Base-by-base conservation (phyloP, 2,888 invertebrate genomes). In the Aporophyla lueneburgensis region DNA sequence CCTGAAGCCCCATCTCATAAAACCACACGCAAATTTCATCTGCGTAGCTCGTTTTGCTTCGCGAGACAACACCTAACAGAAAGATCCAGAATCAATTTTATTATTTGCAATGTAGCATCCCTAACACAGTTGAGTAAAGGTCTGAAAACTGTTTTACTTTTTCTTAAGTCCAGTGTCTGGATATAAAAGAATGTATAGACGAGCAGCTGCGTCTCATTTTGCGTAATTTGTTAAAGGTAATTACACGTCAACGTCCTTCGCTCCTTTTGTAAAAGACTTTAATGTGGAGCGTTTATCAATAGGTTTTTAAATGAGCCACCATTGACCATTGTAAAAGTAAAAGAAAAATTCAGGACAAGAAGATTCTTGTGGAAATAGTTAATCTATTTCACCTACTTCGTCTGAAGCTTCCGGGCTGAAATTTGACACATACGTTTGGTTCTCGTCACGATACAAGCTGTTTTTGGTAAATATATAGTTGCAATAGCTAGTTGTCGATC, bases 221-320 rank as follows among this genome's bases (percentile, higher is more conserved):
- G 61, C 78, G 84, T 84, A 84, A 86, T 86, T 83, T 83, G 71
- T 86, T 67, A 54, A 56, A 77, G 46, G 49, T 73, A 83, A 77
- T 78, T 83, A 71, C 62, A 6, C 46, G 49, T 71, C 81, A 71
- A 71, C 53, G 81, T 81, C 56, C 71, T 71, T 85, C 75, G 61
- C 12, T 51, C 62, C 43, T 74, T 81, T 24, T 56, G 33, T 12
- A 56, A 56, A 40, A 75, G 6, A 43, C 27, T 69, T 81, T 58
- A 27, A 53, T 27, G 51, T 19, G 2, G 56, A 67, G 24, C 56
- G 74, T 58, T 68, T 62, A 79, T 73, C 84, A 71, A 71, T 59
- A 68, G 58, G 49, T 27, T 56, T 58, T 67, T 49, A 75, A 79
- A 65, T 59, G 19, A 67, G n/a, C 33, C 24, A 75, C 33, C 27